A percentile compares a stretch with the other conserved stretches of the same genome.
Evolutionary conservation across 2,113 vertebrate species (phyloP).

Genomic region (Mugil cephalus): DNA sequence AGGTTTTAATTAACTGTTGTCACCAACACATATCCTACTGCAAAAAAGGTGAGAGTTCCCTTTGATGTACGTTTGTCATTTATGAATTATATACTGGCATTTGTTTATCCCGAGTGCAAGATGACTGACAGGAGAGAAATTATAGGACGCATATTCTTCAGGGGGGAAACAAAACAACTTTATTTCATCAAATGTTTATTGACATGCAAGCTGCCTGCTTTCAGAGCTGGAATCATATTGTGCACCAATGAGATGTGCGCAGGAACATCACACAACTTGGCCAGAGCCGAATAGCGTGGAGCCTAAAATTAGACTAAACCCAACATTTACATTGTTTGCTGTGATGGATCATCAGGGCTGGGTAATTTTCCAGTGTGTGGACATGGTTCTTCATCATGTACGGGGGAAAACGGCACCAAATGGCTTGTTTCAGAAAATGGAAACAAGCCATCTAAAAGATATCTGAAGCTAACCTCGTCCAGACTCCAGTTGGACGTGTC

Average conservation of each 20-base stretch:
- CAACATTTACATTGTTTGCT: conserved; percentile 24
- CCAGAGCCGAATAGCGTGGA: background rate
- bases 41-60: conserved; percentile 2
- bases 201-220: conserved; percentile 4
- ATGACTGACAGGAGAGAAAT: conserved; percentile 24
- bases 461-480: background rate
- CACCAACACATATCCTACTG: background rate
- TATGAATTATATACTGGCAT: conserved; percentile 14
- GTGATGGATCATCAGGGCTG: conserved; percentile 29
- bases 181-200: conserved; percentile 7
- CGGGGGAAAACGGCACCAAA: conserved; percentile 15
- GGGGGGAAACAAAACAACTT: background rate
- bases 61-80: conserved; percentile 5
- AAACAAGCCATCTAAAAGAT: conserved; percentile 11
- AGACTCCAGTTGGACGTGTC: background rate
- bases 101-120: conserved; percentile 8
- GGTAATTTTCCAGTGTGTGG: conserved; percentile 27
- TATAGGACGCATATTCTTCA: conserved; percentile 7
- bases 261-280: conserved; percentile 7
- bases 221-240: background rate
- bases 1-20: conserved; percentile 12
- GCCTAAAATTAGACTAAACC: conserved; percentile 16
- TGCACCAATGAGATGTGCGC: conserved; percentile 10
- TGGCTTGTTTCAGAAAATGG: conserved; percentile 17
- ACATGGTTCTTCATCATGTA: conserved; percentile 21